Evolutionary conservation across 2,113 vertebrate genomes (phyloP).

Genomic region (Verasper variegatus): DNA sequence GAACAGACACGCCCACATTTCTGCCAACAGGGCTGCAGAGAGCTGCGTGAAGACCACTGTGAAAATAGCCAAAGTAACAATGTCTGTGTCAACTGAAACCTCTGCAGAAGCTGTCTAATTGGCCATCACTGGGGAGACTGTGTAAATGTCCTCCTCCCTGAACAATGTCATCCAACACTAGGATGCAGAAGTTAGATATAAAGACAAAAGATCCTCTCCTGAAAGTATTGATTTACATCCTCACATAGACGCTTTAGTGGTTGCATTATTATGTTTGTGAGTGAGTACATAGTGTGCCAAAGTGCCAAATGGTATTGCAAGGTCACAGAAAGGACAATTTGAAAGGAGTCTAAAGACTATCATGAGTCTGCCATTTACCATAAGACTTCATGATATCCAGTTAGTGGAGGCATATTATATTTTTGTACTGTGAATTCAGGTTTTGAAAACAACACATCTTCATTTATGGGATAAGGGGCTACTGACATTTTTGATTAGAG

Average conservation of each 20-base stretch:
- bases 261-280: constrained; percentile 56
- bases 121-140: constrained; percentile 10
- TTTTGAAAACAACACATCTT: constrained; percentile 81
- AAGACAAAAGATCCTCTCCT: constrained; percentile 30
- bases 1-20: constrained; percentile 90
- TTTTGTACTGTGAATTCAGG: constrained; percentile 85
- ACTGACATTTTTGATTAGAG: constrained; percentile 80
- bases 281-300: constrained; percentile 72
- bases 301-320: constrained; percentile 81
- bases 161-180: constrained; percentile 48
- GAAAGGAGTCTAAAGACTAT: constrained; percentile 53
- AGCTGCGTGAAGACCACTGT: constrained; percentile 99
- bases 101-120: constrained; percentile 95
- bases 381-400: constrained; percentile 66
- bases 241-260: constrained; percentile 61
- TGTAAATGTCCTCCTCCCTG: constrained; percentile 60
- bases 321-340: constrained; percentile 55
- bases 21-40: constrained; percentile 93
- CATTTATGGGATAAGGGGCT: constrained; percentile 86
- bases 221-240: constrained; percentile 55
- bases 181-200: constrained; percentile 43
- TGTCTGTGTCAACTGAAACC: constrained; percentile 99
- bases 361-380: constrained; percentile 70
- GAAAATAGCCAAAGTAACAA: constrained; percentile 99
- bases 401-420: constrained; percentile 82